These are phyloP conservation scores for Entomyzon cyanotis DNA, from an alignment of 2,113 vertebrate species.

Conservation along the genomic window DNA sequence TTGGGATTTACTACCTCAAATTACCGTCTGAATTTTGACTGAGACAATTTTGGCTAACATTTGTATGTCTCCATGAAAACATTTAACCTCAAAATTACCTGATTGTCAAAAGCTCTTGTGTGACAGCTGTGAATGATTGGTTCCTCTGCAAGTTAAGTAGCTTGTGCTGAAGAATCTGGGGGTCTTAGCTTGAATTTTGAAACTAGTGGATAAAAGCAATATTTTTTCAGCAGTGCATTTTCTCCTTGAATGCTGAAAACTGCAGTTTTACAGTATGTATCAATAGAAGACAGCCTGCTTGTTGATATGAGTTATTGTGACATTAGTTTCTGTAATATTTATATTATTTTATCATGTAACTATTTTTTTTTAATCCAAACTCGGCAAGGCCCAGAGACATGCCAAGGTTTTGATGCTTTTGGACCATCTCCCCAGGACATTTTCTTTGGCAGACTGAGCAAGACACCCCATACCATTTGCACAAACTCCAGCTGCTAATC, in stretches of 20 bases:
- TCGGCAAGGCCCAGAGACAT: background rate
- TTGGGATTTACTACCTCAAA: background rate
- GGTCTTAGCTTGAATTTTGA: background rate
- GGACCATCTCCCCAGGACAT: background rate
- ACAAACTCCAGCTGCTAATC: background rate
- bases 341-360: background rate
- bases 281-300: background rate
- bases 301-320: background rate
- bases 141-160: background rate
- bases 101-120: background rate
- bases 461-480: background rate
- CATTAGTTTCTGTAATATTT: background rate
- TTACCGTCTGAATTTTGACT: background rate
- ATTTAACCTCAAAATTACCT: background rate
- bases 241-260: background rate
- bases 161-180: background rate
- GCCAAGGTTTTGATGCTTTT: background rate
- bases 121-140: background rate
- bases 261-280: background rate
- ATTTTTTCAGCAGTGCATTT: background rate
- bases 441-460: background rate
- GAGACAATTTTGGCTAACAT: background rate
- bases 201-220: background rate
- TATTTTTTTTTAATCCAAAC: background rate
- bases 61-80: background rate